Conservation (phyloP, 2,113 vertebrate genomes). For the Rhombomys opimus region DNA sequence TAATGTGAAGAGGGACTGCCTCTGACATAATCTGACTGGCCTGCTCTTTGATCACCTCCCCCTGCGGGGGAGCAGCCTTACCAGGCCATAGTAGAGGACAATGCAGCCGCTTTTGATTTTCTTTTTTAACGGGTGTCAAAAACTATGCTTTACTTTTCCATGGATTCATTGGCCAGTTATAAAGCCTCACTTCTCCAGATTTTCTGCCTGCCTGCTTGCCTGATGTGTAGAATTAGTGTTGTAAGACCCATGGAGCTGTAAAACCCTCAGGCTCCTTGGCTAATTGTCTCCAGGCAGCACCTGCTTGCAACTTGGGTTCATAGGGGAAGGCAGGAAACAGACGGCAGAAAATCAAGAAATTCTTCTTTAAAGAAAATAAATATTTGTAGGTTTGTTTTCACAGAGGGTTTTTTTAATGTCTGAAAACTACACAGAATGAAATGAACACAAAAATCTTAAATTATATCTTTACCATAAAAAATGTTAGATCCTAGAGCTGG, state of each 20-base stretch:
- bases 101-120: no score
- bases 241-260: not conserved
- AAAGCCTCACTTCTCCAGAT: not conserved
- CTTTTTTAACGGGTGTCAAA: slow-evolving; percentile 7
- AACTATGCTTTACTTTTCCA: slow-evolving; percentile 10
- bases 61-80: no score
- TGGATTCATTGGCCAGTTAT: not conserved
- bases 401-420: not conserved
- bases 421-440: slow-evolving; percentile 16
- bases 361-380: slow-evolving; percentile 46
- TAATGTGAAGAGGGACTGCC: no score
- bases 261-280: not conserved
- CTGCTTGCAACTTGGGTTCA: not conserved
- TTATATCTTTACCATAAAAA: not conserved
- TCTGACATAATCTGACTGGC: no score
- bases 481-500: no score
- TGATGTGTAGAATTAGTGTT: not conserved
- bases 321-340: not conserved
- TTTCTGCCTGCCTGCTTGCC: not conserved
- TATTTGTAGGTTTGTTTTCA: not conserved
- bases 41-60: no score
- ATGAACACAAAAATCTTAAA: slow-evolving; percentile 25
- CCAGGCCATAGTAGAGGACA: no score
- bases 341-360: slow-evolving; percentile 40
- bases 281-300: not conserved